A percentile compares a stretch with the other conserved stretches of the same genome.
Evolutionary conservation across 2,797 vertebrate genomes (phyloP).

Genomic region (Tachyglossus aculeatus): DNA sequence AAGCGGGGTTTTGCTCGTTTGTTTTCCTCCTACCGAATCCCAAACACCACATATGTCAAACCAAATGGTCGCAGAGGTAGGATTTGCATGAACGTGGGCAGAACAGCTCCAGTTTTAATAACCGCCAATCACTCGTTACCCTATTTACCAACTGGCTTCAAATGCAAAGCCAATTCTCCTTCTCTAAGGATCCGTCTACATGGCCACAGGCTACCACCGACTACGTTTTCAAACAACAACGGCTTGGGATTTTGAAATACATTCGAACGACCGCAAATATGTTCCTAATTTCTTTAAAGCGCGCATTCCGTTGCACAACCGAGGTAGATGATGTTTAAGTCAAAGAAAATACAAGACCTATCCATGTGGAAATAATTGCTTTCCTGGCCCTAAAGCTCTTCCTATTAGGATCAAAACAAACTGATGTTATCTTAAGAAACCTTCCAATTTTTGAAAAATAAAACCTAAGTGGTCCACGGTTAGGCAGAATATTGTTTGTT

Average conservation of each 20-base stretch:
- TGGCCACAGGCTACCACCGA: too few species aligned
- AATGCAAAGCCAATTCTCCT: too few species aligned
- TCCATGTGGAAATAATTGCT: conserved; percentile 45
- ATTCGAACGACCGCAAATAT: not conserved
- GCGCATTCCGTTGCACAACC: conserved; percentile 1
- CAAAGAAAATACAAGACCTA: not conserved
- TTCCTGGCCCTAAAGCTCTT: conserved; percentile 32
- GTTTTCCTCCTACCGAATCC: too few species aligned
- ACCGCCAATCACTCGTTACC: conserved; percentile 1
- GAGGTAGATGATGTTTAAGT: conserved; percentile 6
- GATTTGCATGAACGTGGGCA: too few species aligned
- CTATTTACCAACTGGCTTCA: not conserved
- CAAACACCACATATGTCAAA: too few species aligned
- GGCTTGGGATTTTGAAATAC: not conserved
- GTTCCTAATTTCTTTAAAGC: not conserved
- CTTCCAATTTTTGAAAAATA: conserved; percentile 47
- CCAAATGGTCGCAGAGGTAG: too few species aligned
- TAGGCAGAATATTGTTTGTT: conserved; percentile 40
- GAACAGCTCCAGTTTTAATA: too few species aligned
- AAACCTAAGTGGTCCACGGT: conserved; percentile 32
- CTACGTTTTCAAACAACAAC: not conserved
- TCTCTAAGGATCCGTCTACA: too few species aligned
- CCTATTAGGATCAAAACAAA: conserved; percentile 46
- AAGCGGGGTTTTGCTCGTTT: too few species aligned
- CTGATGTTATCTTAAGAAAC: conserved; percentile 36